Evolutionary conservation across 2,888 invertebrate genomes (phyloP).

Genomic region (Eubasilissa splendida): DNA sequence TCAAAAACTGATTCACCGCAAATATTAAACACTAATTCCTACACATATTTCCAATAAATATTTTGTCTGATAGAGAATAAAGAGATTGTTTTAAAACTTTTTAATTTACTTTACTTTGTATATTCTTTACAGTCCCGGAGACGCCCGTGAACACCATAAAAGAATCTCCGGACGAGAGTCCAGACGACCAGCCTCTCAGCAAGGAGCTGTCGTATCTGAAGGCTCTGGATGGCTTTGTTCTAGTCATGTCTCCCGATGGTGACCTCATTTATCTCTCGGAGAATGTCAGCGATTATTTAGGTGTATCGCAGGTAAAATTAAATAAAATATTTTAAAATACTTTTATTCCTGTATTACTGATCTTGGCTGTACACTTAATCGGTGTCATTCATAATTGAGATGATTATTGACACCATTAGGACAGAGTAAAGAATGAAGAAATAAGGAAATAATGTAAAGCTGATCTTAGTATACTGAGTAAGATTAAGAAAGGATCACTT

Average conservation of each 20-base stretch:
- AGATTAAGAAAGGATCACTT: too few species aligned
- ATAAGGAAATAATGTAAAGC: too few species aligned
- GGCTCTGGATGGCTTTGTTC: slow-evolving; percentile 92
- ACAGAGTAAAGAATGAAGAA: too few species aligned
- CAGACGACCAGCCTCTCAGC: slow-evolving; percentile 58
- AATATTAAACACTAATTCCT: too few species aligned
- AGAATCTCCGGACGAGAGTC: slow-evolving; percentile 20
- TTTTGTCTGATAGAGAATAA: not conserved
- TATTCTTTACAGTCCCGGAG: slow-evolving; percentile 69
- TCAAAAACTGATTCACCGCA: too few species aligned
- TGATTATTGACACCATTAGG: too few species aligned
- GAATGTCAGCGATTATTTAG: slow-evolving; percentile 91
- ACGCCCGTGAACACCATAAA: slow-evolving; percentile 58
- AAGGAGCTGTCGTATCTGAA: slow-evolving; percentile 79
- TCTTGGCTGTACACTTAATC: too few species aligned
- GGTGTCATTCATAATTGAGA: too few species aligned
- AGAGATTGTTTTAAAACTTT: slow-evolving; percentile 1
- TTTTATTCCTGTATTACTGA: not conserved
- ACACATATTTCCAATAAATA: too few species aligned
- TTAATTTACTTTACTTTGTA: slow-evolving; percentile 37
- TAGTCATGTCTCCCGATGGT: slow-evolving; percentile 90
- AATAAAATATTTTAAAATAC: not conserved
- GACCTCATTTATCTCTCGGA: slow-evolving; percentile 95
- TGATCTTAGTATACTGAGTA: too few species aligned
- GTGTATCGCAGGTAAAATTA: slow-evolving; percentile 86